Base-by-base conservation (phyloP, 2,797 vertebrate genomes). In the Pseudochirops cupreus region DNA sequence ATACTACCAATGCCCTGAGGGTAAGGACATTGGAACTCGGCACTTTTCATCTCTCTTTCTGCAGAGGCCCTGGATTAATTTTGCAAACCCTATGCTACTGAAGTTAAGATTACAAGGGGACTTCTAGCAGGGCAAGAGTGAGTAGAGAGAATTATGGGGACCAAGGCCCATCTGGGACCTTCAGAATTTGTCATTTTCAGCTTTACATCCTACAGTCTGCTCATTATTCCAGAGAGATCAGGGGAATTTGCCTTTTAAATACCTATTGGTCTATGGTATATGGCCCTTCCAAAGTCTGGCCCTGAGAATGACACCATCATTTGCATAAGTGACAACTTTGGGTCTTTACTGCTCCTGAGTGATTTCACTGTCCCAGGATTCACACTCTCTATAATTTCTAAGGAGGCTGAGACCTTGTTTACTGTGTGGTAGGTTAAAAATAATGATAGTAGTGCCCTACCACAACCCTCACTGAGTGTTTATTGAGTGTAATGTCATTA, bases 401-500 rank as follows among this genome's bases (percentile, higher is more conserved):
- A 97, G 97, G 98, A 97, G 96, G 97, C 97, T 97, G 97, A 98
- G 91, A 97, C 94, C 98, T 50, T 26, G 74, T 87, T 87, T 87
- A 87, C 39, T 98, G 97, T 91, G 95, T 97, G 96, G 93, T n/a
- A 95, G 74, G 96, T 97, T 97, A 89, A 98, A 98, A 97, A 96
- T 39, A 97, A 98, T 95, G 91, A 98, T 97, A 91, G 90, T 92
- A 94, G 94, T 90, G 97, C 97, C 96, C 46, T 92, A 91, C 21
- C 53, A 54, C 14, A 58, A 1, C 55, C 93, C 74, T 59, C 93
- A 67, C 97, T 74, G 24, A 97, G 97, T 97, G 97, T 97, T 98
- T 98, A 95, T 96, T 2, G 94, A 98, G 93, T 96, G 93, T 97
- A 98, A 98, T 58, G 92, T 97, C 96, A 96, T 98, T 97, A 97